Percentiles rank a stretch among this genome's conserved stretches.
Conservation (phyloP, 2,113 vertebrate species). For the Bubalus kerabau region DNA sequence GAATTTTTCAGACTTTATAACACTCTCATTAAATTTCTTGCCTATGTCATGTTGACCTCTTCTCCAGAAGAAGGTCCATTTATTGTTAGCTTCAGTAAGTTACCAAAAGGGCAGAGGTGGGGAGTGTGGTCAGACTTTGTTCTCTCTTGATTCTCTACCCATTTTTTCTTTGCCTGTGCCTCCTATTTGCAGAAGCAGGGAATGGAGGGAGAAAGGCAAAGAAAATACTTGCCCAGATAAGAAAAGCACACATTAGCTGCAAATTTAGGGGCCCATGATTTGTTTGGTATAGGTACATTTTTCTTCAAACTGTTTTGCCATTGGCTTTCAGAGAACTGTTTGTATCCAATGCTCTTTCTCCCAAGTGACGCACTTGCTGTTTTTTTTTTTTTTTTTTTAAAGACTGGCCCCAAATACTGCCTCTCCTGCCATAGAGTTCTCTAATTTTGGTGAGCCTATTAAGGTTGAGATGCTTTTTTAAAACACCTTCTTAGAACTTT, state of each 20-base stretch:
- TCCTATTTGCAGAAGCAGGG: neutral
- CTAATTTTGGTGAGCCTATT: neutral
- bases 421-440: neutral
- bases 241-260: neutral
- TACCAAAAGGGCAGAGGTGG: neutral
- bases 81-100: neutral
- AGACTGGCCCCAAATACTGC: accelerated
- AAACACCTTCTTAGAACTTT: neutral
- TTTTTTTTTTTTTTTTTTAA: neutral
- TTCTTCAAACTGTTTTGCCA: neutral
- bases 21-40: neutral
- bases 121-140: neutral
- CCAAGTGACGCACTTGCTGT: neutral
- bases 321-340: neutral
- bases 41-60: neutral
- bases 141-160: neutral
- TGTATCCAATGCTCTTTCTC: neutral
- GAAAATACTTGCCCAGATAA: neutral
- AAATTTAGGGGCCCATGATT: neutral
- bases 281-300: neutral
- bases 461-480: neutral
- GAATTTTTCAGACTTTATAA: neutral
- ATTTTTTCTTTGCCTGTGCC: neutral
- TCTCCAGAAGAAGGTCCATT: neutral
- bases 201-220: neutral